Conservation (phyloP, 2,113 vertebrate species). For the Ptilonorhynchus violaceus region DNA sequence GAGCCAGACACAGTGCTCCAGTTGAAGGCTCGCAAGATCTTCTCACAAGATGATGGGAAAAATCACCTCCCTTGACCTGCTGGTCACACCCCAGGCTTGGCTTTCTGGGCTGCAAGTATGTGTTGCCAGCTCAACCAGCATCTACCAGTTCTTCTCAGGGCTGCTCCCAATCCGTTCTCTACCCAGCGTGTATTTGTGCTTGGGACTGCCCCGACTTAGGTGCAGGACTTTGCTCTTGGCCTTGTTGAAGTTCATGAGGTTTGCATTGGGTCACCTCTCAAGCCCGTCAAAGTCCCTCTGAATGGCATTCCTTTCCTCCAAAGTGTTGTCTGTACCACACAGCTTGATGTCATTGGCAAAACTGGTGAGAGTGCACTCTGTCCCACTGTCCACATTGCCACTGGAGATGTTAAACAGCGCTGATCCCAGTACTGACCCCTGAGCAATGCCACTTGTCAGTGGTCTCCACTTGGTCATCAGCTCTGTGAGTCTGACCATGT, state of each 20-base stretch:
- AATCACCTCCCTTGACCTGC: not conserved
- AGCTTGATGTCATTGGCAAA: not conserved
- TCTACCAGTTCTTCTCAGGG: not conserved
- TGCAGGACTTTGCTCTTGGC: not conserved
- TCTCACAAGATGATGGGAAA: not conserved
- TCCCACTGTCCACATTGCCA: not conserved
- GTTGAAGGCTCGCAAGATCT: not conserved
- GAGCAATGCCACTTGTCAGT: not conserved
- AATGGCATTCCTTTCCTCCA: not conserved
- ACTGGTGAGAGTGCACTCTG: not conserved
- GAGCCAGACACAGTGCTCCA: not conserved
- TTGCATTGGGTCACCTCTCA: not conserved
- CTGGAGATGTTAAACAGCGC: not conserved
- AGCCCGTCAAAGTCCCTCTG: not conserved
- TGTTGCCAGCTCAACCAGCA: not conserved
- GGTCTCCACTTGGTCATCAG: not conserved
- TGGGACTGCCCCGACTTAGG: not conserved
- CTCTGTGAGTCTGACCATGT: not conserved
- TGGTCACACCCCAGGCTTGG: not conserved
- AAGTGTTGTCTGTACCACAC: not conserved
- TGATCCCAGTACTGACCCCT: not conserved
- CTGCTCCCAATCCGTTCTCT: not conserved
- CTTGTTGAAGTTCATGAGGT: not conserved
- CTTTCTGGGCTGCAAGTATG: not conserved
- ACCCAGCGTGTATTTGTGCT: fast-evolving